phyloP scores from a whole-genome alignment of 2,797 vertebrate genomes.

The Gambelia wislizenii region DNA sequence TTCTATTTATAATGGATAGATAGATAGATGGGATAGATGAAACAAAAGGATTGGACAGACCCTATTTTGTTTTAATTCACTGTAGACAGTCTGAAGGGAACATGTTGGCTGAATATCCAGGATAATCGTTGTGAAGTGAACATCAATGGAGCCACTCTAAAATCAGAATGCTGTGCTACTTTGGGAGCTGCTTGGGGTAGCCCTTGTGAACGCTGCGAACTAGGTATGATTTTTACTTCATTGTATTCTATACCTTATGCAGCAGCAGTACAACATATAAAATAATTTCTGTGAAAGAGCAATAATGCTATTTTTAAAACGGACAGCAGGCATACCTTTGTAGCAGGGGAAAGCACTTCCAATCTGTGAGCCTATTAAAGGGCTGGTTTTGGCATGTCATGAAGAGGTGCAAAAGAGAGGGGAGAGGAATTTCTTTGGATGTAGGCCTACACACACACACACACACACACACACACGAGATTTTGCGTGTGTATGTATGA shows the following conservation, averaged over 20 bases:
- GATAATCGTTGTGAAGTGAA: slow-evolving; percentile 83
- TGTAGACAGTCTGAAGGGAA: slow-evolving; percentile 84
- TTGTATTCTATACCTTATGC: not conserved
- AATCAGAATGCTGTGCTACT: slow-evolving; percentile 84
- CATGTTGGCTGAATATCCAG: slow-evolving; percentile 84
- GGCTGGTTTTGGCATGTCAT: too few species aligned
- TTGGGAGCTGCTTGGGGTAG: slow-evolving; percentile 86
- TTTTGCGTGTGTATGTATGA: too few species aligned
- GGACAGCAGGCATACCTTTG: too few species aligned
- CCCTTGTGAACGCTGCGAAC: slow-evolving; percentile 82
- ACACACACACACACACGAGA: too few species aligned
- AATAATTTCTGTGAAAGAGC: too few species aligned
- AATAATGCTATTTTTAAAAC: too few species aligned
- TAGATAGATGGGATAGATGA: too few species aligned
- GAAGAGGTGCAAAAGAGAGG: too few species aligned
- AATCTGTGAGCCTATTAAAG: too few species aligned
- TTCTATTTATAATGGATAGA: not conserved
- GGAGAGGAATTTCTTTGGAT: too few species aligned
- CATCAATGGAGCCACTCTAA: slow-evolving; percentile 83
- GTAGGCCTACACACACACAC: too few species aligned
- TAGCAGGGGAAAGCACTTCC: too few species aligned
- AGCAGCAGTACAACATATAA: not conserved
- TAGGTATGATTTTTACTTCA: slow-evolving; percentile 70
- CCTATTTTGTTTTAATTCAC: slow-evolving; percentile 31
- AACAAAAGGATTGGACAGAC: not conserved